phyloP scores from a whole-genome alignment of 2,113 vertebrate genomes.

The Dromaius novaehollandiae region DNA sequence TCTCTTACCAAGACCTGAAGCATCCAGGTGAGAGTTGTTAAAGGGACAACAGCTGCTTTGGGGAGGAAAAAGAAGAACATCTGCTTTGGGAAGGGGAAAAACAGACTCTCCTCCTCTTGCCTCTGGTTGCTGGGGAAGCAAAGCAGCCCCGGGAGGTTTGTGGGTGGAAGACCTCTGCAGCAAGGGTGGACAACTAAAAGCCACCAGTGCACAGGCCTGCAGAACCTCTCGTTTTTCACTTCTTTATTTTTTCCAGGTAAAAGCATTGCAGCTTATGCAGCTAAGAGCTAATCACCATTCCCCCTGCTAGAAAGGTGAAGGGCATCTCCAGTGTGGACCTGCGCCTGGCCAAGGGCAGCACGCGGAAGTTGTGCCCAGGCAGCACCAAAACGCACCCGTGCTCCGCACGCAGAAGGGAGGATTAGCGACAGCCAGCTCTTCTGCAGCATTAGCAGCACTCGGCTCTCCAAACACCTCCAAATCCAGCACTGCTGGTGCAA shows the following conservation, averaged over 20 bases:
- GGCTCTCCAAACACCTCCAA: background rate
- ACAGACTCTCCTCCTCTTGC: background rate
- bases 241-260: background rate
- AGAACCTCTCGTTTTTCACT: background rate
- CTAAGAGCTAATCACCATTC: background rate
- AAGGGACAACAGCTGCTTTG: background rate
- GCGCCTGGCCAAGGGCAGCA: background rate
- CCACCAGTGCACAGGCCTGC: background rate
- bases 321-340: too few species aligned
- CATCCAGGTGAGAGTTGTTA: background rate
- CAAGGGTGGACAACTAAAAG: background rate
- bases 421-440: background rate
- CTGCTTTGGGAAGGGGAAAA: background rate
- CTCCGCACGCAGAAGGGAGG: background rate
- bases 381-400: background rate
- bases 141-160: background rate
- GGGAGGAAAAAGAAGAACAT: background rate
- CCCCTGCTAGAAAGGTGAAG: background rate
- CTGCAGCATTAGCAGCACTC: background rate
- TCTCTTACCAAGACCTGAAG: background rate
- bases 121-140: background rate
- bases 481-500: background rate
- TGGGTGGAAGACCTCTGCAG: background rate
- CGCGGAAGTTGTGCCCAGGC: rapidly evolving
- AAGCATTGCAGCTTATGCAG: background rate